Conservation (phyloP, 2,797 vertebrate species). For the Gymnocypris eckloni region DNA sequence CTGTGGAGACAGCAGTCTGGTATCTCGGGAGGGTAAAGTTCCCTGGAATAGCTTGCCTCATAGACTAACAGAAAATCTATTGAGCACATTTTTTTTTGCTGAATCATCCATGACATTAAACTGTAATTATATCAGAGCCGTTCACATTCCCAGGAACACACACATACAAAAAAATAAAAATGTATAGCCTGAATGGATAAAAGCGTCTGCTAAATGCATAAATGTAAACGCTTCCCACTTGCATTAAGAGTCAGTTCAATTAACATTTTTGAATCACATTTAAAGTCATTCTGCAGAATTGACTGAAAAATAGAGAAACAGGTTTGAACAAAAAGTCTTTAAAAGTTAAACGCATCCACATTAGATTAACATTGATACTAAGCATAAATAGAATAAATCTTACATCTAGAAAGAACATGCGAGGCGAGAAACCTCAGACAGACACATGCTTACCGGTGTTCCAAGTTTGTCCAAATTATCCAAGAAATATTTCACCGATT, state of each 20-base stretch:
- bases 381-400: not conserved
- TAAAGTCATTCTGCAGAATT: not conserved
- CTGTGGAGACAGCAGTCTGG: not conserved
- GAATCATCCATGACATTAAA: not conserved
- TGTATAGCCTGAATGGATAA: too few relatives aligned
- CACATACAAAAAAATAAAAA: too few relatives aligned
- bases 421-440: not conserved
- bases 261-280: not conserved
- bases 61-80: not conserved
- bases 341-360: not conserved
- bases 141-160: not conserved
- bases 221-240: not conserved
- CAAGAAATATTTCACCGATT: conserved; percentile 99
- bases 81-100: not conserved
- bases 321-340: not conserved
- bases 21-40: not conserved
- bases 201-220: too few relatives aligned
- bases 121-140: not conserved
- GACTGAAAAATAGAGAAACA: not conserved
- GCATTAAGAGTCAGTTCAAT: not conserved
- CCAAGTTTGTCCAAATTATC: conserved; percentile 97
- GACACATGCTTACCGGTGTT: conserved; percentile 84
- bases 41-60: not conserved
- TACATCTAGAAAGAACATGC: not conserved
- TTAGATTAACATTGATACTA: not conserved